Evolutionary conservation across 2,797 vertebrate species (phyloP).

Genomic region (Chaenodraco wilsoni): DNA sequence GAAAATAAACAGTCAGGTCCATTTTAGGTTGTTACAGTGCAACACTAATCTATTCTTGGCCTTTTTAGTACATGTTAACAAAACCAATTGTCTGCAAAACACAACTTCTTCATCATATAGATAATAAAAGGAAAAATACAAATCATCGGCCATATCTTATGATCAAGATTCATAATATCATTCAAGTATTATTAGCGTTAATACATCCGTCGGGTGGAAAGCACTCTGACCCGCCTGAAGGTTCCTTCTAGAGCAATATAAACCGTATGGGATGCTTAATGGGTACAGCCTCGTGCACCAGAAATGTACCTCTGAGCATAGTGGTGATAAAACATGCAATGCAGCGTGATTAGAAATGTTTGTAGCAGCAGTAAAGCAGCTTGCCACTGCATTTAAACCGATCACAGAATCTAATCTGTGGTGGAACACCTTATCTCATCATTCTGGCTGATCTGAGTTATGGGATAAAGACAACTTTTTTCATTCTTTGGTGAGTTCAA

Average conservation of each 20-base stretch:
- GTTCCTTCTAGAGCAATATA: neutral
- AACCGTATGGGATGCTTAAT: neutral
- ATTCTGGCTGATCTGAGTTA: neutral
- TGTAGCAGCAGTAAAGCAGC: neutral
- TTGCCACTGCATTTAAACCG: neutral
- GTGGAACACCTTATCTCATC: neutral
- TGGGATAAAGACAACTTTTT: neutral
- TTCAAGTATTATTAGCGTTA: neutral
- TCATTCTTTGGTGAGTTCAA: neutral
- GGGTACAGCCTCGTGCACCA: neutral
- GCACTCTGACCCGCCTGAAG: neutral
- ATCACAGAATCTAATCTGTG: neutral
- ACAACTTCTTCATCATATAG: too few species aligned
- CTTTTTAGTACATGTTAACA: too few species aligned
- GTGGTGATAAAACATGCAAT: neutral
- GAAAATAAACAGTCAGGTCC: too few species aligned
- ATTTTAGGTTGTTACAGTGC: too few species aligned
- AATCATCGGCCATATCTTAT: too few species aligned
- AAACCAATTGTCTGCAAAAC: too few species aligned
- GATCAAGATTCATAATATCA: too few species aligned
- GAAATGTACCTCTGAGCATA: neutral
- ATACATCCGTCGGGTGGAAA: neutral
- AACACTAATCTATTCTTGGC: too few species aligned
- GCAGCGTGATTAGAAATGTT: neutral
- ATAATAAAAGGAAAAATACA: too few species aligned